Percentiles rank a stretch among this genome's conserved stretches.
Evolutionary conservation across 2,113 vertebrate species (phyloP).

Genomic region (Larimichthys polyactis): DNA sequence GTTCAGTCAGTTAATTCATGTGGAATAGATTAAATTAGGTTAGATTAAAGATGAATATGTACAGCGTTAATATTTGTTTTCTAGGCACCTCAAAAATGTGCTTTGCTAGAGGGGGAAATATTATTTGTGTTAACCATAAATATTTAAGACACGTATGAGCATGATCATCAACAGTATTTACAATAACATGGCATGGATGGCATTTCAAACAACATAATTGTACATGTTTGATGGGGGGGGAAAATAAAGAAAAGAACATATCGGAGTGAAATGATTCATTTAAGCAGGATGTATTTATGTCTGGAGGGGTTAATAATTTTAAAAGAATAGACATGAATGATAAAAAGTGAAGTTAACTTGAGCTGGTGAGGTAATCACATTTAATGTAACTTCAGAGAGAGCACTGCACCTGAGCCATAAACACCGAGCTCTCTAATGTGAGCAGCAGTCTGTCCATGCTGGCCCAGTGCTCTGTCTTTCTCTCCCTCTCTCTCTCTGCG

Average conservation of each 20-base stretch:
- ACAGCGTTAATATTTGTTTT: not conserved
- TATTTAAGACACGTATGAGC: not conserved
- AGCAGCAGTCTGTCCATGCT: constrained; percentile 25
- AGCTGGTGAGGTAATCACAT: constrained; percentile 19
- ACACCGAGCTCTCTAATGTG: not conserved
- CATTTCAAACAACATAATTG: not conserved
- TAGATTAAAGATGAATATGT: not conserved
- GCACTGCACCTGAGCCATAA: constrained; percentile 17
- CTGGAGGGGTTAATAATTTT: not conserved
- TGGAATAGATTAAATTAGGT: not conserved
- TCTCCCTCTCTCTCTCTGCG: not conserved
- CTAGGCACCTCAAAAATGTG: not conserved
- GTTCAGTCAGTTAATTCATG: not conserved
- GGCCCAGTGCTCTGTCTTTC: constrained; percentile 14
- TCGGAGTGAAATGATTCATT: not conserved
- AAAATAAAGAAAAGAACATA: not conserved
- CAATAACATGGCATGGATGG: too few species aligned
- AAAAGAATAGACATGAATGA: not conserved
- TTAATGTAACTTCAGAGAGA: constrained; percentile 16
- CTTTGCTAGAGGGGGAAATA: not conserved
- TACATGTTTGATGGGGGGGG: not conserved
- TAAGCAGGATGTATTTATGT: not conserved
- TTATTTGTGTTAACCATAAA: not conserved
- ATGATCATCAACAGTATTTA: not conserved
- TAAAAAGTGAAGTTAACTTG: not conserved